These are phyloP conservation scores for Nicator chloris DNA, from an alignment of 2,113 vertebrate genomes.

Conservation along the genomic window DNA sequence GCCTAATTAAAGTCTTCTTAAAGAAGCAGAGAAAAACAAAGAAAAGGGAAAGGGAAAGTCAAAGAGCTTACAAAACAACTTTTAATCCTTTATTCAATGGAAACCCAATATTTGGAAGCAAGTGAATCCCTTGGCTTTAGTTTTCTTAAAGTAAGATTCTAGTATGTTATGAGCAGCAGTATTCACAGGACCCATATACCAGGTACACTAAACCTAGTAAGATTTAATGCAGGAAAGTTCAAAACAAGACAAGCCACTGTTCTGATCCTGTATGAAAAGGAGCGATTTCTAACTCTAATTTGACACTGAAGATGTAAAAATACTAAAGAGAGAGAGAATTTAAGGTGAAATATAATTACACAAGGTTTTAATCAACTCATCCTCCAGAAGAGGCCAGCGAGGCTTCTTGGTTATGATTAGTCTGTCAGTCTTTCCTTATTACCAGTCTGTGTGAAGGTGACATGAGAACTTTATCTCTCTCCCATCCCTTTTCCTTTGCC, in stretches of 20 bases:
- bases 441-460: background rate
- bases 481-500: background rate
- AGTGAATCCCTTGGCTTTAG: background rate
- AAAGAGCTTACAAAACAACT: background rate
- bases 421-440: background rate
- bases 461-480: background rate
- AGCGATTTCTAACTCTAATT: background rate
- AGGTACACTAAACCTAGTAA: background rate
- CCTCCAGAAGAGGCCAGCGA: background rate
- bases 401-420: background rate
- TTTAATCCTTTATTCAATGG: background rate
- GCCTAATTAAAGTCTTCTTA: background rate
- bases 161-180: background rate
- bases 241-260: background rate
- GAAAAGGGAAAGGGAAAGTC: background rate
- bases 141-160: background rate
- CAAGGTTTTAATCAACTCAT: background rate
- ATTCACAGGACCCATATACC: background rate
- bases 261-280: background rate
- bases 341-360: background rate
- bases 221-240: background rate
- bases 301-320: background rate
- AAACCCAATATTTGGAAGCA: background rate
- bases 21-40: background rate
- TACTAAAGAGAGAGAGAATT: background rate